Evolutionary conservation across 1,140 invertebrate species (phyloP), one percentile per base, ranked within the genome.

Genomic region (Drosophila lacertosa): DNA sequence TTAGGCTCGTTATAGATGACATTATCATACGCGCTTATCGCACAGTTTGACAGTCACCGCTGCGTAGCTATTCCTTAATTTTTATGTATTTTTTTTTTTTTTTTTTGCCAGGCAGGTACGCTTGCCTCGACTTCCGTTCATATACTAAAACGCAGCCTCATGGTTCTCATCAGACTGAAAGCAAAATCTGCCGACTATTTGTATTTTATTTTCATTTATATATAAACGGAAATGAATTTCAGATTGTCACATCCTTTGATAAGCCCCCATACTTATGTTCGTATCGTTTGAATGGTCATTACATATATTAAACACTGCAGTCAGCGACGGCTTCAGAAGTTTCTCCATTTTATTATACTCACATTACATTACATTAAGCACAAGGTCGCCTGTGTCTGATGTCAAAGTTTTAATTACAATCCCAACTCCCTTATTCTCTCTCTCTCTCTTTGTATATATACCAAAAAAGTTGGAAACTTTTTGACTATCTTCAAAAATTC

Each of bases 161-260:
- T 74, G 44, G 35, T 48, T 68, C 24, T 50, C 47, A 11, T 24
- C 40, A 50, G 39, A 45, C 64, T 55, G 37, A 22, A 13, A 58
- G 26, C 26, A 4, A 47, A 67, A 67, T 51, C 47, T 44, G 20
- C 13, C 33, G 13, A 54, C 16, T 32, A 64, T 58, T 50, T 11
- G 51, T 22, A n/a, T 47, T 63, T 29, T 51, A 50, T 16, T 53
- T 35, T 16, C 24, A n/a, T 13, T n/a, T 44, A 10, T 44, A 44
- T 44, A 22, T 54, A 37, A 70, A 70, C 63, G 71, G 71, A 73
- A 72, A 67, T 68, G 54, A 47, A 42, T 45, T 53, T 7, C 42
- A 50, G 72, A 75, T 75, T 57, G 48, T 44, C 3, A 66, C 73
- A 66, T 75, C 68, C 68, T 62, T 51, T 50, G 51, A 70, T 75